Evolutionary conservation across 2,888 invertebrate species (phyloP).

Genomic region (Meandrusa payeni): DNA sequence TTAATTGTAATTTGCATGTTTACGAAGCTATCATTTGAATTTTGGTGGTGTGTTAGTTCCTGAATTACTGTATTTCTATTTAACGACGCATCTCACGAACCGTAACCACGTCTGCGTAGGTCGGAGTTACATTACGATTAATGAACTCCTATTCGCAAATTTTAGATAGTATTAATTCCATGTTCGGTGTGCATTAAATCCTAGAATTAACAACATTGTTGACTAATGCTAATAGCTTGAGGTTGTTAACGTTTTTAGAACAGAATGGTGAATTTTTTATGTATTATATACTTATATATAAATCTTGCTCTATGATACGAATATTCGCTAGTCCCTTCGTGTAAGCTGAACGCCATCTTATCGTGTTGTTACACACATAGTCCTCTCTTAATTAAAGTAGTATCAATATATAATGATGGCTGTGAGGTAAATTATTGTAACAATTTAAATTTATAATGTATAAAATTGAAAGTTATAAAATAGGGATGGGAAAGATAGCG

Average conservation of each 20-base stretch:
- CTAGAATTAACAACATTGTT: constrained; percentile 79
- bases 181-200: constrained; percentile 74
- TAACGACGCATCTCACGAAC: constrained; percentile 29
- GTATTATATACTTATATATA: constrained; percentile 61
- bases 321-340: constrained; percentile 77
- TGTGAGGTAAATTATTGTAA: constrained; percentile 79
- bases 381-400: constrained; percentile 77
- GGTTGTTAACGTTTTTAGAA: constrained; percentile 80
- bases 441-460: constrained; percentile 79
- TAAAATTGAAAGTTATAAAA: constrained; percentile 67
- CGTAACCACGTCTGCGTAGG: constrained; percentile 32
- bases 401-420: constrained; percentile 81
- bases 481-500: constrained; percentile 58
- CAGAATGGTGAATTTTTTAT: constrained; percentile 76
- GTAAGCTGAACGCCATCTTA: constrained; percentile 74
- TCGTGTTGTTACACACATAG: constrained; percentile 72
- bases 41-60: constrained; percentile 35
- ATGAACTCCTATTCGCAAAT: constrained; percentile 55
- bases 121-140: constrained; percentile 37
- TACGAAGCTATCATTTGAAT: constrained; percentile 23
- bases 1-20: constrained; percentile 24
- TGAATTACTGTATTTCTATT: constrained; percentile 30
- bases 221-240: constrained; percentile 81
- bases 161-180: constrained; percentile 50
- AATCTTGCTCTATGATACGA: constrained; percentile 61